Percentiles rank a stretch among this genome's conserved stretches.
These are phyloP conservation scores for Dryococelus australis DNA, from an alignment of 2,888 invertebrate genomes.

Conservation along the genomic window DNA sequence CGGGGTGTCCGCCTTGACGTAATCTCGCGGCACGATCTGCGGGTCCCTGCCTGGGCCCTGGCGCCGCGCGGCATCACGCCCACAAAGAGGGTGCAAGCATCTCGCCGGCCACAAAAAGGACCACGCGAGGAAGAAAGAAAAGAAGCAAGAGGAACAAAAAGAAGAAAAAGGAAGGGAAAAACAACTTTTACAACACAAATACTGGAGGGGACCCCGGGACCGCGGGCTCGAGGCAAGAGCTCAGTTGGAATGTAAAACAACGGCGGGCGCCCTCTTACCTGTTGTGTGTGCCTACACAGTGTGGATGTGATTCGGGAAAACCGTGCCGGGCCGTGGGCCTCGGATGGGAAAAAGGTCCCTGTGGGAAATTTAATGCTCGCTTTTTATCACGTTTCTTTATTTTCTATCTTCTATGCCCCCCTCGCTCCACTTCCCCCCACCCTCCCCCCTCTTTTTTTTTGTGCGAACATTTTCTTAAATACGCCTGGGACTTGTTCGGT, in stretches of 20 bases:
- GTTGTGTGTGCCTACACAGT: not conserved
- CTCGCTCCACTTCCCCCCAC: not conserved
- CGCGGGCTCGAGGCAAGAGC: not conserved
- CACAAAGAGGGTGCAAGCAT: not conserved
- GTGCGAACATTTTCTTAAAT: slow-evolving; percentile 16
- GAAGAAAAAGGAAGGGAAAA: no score
- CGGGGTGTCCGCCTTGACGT: no score
- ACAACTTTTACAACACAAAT: slow-evolving; percentile 9
- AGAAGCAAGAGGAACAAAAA: not conserved
- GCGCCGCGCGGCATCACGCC: no score
- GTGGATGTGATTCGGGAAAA: slow-evolving; percentile 1
- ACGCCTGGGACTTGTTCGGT: not conserved
- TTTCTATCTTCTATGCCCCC: not conserved
- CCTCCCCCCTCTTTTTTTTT: not conserved
- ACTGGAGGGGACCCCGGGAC: not conserved
- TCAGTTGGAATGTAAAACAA: not conserved
- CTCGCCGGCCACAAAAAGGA: not conserved
- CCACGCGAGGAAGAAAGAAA: not conserved
- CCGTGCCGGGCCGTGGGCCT: not conserved
- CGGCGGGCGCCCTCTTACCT: not conserved
- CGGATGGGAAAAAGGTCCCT: slow-evolving; percentile 10
- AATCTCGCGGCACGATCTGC: no score
- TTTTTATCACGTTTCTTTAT: slow-evolving; percentile 10
- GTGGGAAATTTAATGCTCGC: slow-evolving; percentile 10
- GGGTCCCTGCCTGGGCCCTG: no score